Base-by-base conservation (phyloP, 2,888 invertebrate species). In the Leuctra nigra region DNA sequence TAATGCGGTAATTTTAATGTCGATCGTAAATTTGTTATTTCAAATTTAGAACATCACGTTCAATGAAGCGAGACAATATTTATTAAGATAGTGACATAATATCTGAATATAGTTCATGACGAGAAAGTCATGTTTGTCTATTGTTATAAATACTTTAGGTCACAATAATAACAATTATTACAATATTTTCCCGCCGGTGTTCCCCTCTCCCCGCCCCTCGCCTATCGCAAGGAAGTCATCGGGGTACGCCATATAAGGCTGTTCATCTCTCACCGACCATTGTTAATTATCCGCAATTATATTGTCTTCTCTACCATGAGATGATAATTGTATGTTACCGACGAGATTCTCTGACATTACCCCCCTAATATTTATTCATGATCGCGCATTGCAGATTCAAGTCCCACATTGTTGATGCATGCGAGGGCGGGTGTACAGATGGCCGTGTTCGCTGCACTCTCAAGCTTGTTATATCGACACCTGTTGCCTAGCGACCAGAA, bases 281-380 rank as follows among this genome's bases (percentile, higher is more conserved):
- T 50, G 20, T 35, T 50, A 50, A 50, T 50, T 50, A 50, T 50
- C 50, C 16, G 11, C 50, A 50, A 50, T 50, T 50, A 50, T 35
- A 50, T 35, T 35, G 50, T 50, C 33, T 35, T 50, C 50, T 50
- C 50, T 50, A 35, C 50, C 50, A 35, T 50, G 50, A 33, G 33
- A 50, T 35, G 36, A 50, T 50, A 22, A 50, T 50, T 35, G 50
- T 35, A 25, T 16, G n/a, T 18, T n/a, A n/a, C n/a, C n/a, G n/a
- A n/a, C 41, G 11, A 41, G 41, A 41, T 41, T 41, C 50, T 20
- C 35, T 50, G 44, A n/a, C 39, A 39, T n/a, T 39, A 20, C 39
- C 39, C 39, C 39, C 20, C 18, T 44, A 23, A 44, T 50, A 20
- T 50, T 50, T 35, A 50, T 35, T 50, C 35, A 50, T 35, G 50